phyloP scores from a whole-genome alignment of 2,888 invertebrate genomes.

The Proisotoma minuta region DNA sequence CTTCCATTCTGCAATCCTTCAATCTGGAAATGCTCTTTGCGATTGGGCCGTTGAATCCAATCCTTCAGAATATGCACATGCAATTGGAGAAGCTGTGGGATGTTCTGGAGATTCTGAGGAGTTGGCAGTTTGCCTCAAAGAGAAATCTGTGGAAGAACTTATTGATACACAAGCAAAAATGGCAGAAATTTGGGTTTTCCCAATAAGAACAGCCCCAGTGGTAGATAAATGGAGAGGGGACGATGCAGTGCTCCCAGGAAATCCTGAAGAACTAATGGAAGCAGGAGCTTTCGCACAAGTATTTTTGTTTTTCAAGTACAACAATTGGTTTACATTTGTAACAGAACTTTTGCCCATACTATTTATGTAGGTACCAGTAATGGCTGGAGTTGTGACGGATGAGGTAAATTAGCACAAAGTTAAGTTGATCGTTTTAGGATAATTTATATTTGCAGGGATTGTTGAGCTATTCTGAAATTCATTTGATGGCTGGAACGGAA shows the following conservation, averaged over 20 bases:
- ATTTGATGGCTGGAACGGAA: conserved; percentile 25
- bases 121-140: conserved; percentile 29
- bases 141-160: conserved; percentile 33
- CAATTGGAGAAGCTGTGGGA: conserved; percentile 29
- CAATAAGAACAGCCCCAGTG: conserved; percentile 38
- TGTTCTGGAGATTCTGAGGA: conserved; percentile 31
- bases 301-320: too few species aligned
- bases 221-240: conserved; percentile 41
- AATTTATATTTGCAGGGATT: conserved; percentile 25
- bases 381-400: conserved; percentile 35
- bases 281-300: conserved; percentile 41
- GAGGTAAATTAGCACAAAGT: conserved; percentile 19
- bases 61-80: conserved; percentile 34
- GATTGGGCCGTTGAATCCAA: conserved; percentile 40
- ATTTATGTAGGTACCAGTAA: conserved; percentile 46
- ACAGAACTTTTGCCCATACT: too few species aligned
- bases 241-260: conserved; percentile 39
- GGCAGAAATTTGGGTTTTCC: conserved; percentile 21
- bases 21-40: conserved; percentile 43
- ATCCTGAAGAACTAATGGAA: conserved; percentile 39
- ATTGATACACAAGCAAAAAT: conserved; percentile 30
- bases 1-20: conserved; percentile 43
- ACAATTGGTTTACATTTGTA: too few species aligned
- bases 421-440: not conserved
- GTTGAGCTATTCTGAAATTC: conserved; percentile 22